Evolutionary conservation across 2,797 vertebrate species (phyloP).

Genomic region (Anomalospiza imberbis): DNA sequence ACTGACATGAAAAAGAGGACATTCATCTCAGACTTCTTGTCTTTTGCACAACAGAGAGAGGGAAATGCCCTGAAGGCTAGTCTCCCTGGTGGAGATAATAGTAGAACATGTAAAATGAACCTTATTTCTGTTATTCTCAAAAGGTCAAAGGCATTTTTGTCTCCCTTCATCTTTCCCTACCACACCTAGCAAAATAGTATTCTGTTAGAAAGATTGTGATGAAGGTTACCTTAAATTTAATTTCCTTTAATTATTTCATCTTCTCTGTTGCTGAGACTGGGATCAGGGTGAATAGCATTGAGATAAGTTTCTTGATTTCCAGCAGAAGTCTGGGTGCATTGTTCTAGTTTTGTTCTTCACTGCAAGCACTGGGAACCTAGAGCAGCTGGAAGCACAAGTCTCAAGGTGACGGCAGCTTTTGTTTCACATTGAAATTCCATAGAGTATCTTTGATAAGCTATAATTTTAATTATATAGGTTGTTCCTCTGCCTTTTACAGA

Average conservation of each 20-base stretch:
- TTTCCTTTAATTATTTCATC: neutral
- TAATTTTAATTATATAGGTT: neutral
- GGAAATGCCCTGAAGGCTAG: neutral
- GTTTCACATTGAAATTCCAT: neutral
- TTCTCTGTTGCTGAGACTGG: neutral
- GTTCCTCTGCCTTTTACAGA: neutral
- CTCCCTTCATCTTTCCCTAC: neutral
- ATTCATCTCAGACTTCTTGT: too few species aligned
- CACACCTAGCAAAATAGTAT: neutral
- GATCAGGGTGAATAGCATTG: neutral
- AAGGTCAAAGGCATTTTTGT: neutral
- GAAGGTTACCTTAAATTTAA: neutral
- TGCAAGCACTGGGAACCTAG: neutral
- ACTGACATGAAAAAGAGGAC: neutral
- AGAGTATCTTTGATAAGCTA: neutral
- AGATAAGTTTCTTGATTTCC: neutral
- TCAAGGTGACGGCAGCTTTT: neutral
- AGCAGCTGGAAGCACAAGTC: neutral
- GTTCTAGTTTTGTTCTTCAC: neutral
- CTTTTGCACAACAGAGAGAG: too few species aligned
- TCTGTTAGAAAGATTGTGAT: neutral
- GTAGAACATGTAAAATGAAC: neutral
- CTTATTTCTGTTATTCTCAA: neutral
- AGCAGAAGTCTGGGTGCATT: neutral
- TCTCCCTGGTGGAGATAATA: neutral